phyloP scores from a whole-genome alignment of 2,113 vertebrate species.

The Otis tarda region DNA sequence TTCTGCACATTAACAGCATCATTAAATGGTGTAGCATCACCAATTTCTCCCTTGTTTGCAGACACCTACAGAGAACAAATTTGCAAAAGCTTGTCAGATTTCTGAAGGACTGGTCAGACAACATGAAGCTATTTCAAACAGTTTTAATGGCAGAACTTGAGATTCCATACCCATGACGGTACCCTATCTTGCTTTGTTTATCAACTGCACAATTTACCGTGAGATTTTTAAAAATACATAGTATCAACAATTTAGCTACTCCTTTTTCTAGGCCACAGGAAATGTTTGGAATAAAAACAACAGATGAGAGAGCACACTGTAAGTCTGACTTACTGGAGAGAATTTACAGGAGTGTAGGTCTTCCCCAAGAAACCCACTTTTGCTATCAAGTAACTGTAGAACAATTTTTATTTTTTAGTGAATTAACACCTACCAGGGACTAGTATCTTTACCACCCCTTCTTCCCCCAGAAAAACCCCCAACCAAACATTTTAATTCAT shows the following conservation, averaged over 20 bases:
- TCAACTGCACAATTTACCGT: not conserved
- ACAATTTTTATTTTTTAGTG: not conserved
- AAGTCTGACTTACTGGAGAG: not conserved
- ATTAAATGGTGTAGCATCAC: constrained; percentile 96
- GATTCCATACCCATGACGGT: not conserved
- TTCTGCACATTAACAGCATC: constrained; percentile 98
- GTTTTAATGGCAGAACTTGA: not conserved
- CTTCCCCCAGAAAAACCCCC: too few relatives aligned
- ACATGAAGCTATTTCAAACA: not conserved
- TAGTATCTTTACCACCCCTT: not conserved
- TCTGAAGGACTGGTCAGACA: not conserved
- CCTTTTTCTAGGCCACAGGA: not conserved
- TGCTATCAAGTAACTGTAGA: not conserved
- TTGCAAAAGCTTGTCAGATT: not conserved
- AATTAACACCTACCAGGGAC: not conserved
- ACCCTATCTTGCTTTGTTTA: not conserved
- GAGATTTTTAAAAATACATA: not conserved
- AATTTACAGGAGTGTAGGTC: not conserved
- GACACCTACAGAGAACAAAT: constrained; percentile 83
- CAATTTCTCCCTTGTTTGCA: constrained; percentile 98
- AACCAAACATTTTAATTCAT: not conserved
- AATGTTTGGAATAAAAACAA: not conserved
- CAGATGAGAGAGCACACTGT: not conserved
- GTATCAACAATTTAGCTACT: not conserved
- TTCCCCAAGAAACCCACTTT: not conserved